These are phyloP conservation scores for human DNA, from an alignment of 2,113 vertebrate species.

Conservation along the genomic window DNA sequence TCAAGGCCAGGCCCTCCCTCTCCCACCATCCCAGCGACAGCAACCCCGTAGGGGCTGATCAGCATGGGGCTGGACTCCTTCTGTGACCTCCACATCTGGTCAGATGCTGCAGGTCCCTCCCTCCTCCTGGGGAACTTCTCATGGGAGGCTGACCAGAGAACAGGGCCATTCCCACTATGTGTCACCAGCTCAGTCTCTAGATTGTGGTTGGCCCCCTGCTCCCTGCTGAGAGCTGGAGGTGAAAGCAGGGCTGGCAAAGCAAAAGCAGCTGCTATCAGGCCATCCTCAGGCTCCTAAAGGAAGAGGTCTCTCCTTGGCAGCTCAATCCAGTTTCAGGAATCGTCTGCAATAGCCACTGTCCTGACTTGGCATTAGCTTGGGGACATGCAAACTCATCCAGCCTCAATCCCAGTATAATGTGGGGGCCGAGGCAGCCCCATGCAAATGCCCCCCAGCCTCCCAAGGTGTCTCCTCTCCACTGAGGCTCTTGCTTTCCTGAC, in stretches of 20 bases:
- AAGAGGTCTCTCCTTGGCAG: neutral
- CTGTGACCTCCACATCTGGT: constrained; percentile 72
- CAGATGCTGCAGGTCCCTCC: constrained; percentile 25
- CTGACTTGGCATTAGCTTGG: neutral
- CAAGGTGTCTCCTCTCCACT: neutral
- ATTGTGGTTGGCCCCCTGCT: neutral
- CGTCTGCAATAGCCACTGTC: neutral
- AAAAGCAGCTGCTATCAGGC: neutral
- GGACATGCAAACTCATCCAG: neutral
- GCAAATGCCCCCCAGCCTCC: neutral
- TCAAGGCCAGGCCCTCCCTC: constrained; percentile 12
- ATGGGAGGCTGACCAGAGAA: constrained; percentile 48
- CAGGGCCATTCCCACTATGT: neutral
- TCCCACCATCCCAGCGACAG: neutral
- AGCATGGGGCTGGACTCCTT: neutral
- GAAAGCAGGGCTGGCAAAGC: neutral
- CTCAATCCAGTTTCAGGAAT: neutral
- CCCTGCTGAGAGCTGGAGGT: neutral
- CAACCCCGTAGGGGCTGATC: constrained; percentile 29
- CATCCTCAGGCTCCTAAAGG: neutral
- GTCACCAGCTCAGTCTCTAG: neutral
- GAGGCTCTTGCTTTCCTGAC: constrained; percentile 6
- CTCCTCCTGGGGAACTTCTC: constrained; percentile 19
- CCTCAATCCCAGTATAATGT: neutral
- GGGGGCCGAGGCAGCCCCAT: neutral